These are phyloP conservation scores for Petrocephalus sullivani DNA, from an alignment of 2,797 vertebrate genomes.

Conservation along the genomic window DNA sequence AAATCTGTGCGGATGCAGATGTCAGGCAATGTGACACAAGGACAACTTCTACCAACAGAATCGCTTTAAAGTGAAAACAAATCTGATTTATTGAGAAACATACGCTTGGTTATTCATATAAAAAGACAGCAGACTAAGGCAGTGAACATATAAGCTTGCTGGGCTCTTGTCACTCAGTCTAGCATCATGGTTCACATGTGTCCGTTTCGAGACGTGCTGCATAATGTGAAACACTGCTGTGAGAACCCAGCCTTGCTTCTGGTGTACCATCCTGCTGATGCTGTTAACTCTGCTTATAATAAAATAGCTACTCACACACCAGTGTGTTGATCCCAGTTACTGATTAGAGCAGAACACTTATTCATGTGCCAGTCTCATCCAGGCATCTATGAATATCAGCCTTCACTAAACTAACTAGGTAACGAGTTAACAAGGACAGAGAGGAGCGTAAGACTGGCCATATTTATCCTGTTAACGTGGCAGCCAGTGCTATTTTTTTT, in stretches of 20 bases:
- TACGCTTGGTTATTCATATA: constrained; percentile 40
- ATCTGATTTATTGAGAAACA: constrained; percentile 13
- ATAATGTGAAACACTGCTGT: constrained; percentile 31
- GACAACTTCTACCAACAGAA: background rate
- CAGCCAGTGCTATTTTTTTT: background rate
- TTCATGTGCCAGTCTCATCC: background rate
- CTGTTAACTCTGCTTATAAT: constrained; percentile 18
- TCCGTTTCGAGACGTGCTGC: constrained; percentile 31
- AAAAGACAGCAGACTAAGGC: constrained; percentile 26
- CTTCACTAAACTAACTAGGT: background rate
- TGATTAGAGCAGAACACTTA: background rate
- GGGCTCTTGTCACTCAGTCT: background rate
- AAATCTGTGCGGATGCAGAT: background rate
- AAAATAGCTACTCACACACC: constrained; percentile 4
- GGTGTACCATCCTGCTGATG: background rate
- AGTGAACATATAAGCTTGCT: background rate
- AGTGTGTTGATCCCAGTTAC: background rate
- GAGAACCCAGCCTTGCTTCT: constrained; percentile 15
- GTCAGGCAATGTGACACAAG: background rate
- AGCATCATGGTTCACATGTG: background rate
- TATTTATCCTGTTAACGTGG: background rate
- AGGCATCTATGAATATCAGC: background rate
- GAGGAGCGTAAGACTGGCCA: background rate
- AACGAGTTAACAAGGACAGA: background rate
- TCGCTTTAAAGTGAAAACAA: constrained; percentile 11